Conservation (phyloP, 2,888 invertebrate genomes). For the Seira ritae region DNA sequence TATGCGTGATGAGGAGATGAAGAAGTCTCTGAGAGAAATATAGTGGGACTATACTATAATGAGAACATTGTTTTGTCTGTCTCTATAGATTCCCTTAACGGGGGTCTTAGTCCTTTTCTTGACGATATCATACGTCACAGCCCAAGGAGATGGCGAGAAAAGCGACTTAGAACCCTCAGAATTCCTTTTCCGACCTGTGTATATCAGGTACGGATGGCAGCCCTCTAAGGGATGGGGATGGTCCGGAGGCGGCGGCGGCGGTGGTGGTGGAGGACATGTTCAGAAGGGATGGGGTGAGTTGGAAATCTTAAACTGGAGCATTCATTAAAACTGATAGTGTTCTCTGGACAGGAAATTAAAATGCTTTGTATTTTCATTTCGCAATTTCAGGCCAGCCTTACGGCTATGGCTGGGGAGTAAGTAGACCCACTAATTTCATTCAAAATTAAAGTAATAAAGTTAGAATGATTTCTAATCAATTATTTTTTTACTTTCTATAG, state of each 20-base stretch:
- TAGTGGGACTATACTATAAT: no score
- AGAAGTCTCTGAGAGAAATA: no score
- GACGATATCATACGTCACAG: slow-evolving; percentile 67
- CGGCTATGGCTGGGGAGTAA: slow-evolving; percentile 73
- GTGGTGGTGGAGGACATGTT: slow-evolving; percentile 52
- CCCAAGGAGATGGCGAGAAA: slow-evolving; percentile 71
- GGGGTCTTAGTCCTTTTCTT: slow-evolving; percentile 69
- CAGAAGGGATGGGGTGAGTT: slow-evolving; percentile 47
- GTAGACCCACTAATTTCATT: no score
- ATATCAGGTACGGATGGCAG: slow-evolving; percentile 73
- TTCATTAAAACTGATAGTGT: no score
- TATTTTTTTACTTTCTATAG: no score
- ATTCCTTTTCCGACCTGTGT: slow-evolving; percentile 73
- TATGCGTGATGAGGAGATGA: no score
- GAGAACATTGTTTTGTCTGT: slow-evolving; percentile 39
- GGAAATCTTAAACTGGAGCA: slow-evolving; percentile 7
- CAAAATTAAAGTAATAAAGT: no score
- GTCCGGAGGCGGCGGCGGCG: slow-evolving; percentile 63
- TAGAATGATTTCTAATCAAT: no score
- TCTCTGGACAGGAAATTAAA: neutral
- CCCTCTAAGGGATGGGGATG: slow-evolving; percentile 72
- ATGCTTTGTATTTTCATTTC: neutral
- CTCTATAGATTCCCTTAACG: slow-evolving; percentile 66
- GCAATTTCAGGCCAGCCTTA: slow-evolving; percentile 59
- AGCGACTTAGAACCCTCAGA: slow-evolving; percentile 72